These are phyloP conservation scores for Eupithecia exiguata DNA, from an alignment of 2,888 invertebrate genomes.

Conservation along the genomic window DNA sequence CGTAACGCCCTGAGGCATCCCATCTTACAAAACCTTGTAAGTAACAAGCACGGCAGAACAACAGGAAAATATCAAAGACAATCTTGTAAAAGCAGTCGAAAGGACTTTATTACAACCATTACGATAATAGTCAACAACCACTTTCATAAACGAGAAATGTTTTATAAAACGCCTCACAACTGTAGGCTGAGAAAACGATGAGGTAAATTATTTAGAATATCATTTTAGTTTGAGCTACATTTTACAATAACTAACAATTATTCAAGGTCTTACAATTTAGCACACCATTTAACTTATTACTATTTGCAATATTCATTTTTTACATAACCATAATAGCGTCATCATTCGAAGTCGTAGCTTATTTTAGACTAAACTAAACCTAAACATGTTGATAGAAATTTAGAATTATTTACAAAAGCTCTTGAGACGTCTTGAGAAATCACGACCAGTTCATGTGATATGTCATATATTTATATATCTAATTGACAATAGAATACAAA, in stretches of 20 bases:
- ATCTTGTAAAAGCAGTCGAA: slow-evolving; percentile 66
- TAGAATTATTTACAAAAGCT: slow-evolving; percentile 57
- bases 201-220: not conserved
- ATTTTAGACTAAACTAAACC: slow-evolving; percentile 1
- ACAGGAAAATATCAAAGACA: slow-evolving; percentile 56
- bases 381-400: slow-evolving; percentile 16
- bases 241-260: slow-evolving; percentile 4
- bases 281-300: slow-evolving; percentile 7
- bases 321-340: not conserved
- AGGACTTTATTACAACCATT: slow-evolving; percentile 53
- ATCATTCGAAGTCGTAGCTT: slow-evolving; percentile 5
- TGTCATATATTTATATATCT: slow-evolving; percentile 55
- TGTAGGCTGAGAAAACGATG: not conserved
- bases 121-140: slow-evolving; percentile 37
- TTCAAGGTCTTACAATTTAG: slow-evolving; percentile 22
- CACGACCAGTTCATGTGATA: slow-evolving; percentile 56
- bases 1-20: slow-evolving; percentile 47
- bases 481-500: slow-evolving; percentile 65
- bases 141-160: slow-evolving; percentile 46
- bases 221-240: slow-evolving; percentile 24
- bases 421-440: slow-evolving; percentile 38
- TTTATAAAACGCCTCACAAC: slow-evolving; percentile 38
- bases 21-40: slow-evolving; percentile 43
- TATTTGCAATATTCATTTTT: not conserved
- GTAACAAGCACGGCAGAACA: slow-evolving; percentile 60